These are phyloP conservation scores for Sternotherus odoratus DNA, from an alignment of 2,797 vertebrate species.

Conservation along the genomic window DNA sequence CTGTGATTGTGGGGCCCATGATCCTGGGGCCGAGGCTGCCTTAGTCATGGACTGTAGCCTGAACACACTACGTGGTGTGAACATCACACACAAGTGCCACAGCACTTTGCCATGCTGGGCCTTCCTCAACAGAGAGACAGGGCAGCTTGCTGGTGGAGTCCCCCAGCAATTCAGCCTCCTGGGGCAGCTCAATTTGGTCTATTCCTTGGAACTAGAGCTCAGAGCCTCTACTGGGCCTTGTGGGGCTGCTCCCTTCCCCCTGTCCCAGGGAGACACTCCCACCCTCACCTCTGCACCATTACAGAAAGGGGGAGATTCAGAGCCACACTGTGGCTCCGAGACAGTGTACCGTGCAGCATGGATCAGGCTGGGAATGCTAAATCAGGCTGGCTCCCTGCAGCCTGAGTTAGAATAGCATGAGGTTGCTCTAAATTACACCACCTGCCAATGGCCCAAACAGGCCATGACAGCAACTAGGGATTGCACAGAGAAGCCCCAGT, in stretches of 20 bases:
- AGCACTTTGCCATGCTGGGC: background rate
- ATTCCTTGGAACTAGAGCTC: background rate
- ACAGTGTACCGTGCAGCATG: too few relatives aligned
- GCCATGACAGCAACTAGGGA: too few relatives aligned
- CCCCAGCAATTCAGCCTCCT: background rate
- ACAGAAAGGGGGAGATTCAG: background rate
- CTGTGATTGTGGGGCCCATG: background rate
- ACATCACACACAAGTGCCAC: background rate
- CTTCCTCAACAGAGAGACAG: background rate
- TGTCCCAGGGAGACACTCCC: accelerated
- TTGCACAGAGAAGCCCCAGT: too few relatives aligned
- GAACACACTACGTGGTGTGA: background rate
- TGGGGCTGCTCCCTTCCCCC: background rate
- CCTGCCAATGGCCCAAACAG: background rate
- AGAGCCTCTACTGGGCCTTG: too few relatives aligned
- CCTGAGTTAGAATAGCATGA: accelerated
- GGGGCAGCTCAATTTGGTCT: background rate
- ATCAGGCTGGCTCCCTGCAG: background rate
- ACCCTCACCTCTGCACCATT: background rate
- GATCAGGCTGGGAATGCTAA: background rate
- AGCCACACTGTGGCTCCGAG: too few relatives aligned
- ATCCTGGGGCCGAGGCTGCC: background rate
- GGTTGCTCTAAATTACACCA: background rate
- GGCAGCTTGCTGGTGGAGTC: background rate
- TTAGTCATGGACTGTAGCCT: accelerated